Conservation (phyloP, 2,113 vertebrate genomes). For the Phalacrocorax pelagicus region DNA sequence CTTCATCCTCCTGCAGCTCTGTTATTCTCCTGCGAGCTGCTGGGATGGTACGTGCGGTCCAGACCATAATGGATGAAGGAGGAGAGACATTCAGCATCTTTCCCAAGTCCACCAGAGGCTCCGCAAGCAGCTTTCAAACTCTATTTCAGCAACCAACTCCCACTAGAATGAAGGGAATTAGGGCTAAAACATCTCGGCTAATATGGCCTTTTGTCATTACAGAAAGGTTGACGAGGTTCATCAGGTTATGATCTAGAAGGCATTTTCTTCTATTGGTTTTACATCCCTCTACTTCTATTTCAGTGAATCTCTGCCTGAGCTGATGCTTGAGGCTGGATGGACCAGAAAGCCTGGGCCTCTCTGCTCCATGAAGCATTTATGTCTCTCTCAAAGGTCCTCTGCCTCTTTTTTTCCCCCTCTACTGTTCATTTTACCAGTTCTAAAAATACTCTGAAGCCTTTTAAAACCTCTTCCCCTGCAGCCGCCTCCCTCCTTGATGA, state of each 20-base stretch:
- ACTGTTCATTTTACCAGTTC: conserved; percentile 34
- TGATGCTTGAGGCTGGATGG: background rate
- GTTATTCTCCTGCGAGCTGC: background rate
- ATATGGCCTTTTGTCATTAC: background rate
- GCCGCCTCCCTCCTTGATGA: conserved; percentile 40
- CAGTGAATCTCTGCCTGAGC: background rate
- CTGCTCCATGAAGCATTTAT: background rate
- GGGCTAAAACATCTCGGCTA: background rate
- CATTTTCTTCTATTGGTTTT: background rate
- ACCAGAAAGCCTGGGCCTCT: background rate
- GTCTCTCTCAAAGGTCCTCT: background rate
- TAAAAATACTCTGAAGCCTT: conserved; percentile 46
- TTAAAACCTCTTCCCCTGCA: conserved; percentile 37
- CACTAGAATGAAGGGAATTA: background rate
- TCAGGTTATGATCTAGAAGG: background rate
- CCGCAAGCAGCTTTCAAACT: background rate
- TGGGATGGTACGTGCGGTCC: rapidly evolving
- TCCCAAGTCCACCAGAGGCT: rapidly evolving
- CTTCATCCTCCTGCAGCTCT: background rate
- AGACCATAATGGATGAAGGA: rapidly evolving
- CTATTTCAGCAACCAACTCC: background rate
- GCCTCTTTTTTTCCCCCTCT: background rate
- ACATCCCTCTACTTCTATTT: background rate
- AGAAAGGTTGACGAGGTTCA: background rate
- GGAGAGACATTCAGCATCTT: background rate